Evolutionary conservation across 37 sponge, comb jelly and placozoan species (phyloP).

Genomic region (Ephydatia muelleri): DNA sequence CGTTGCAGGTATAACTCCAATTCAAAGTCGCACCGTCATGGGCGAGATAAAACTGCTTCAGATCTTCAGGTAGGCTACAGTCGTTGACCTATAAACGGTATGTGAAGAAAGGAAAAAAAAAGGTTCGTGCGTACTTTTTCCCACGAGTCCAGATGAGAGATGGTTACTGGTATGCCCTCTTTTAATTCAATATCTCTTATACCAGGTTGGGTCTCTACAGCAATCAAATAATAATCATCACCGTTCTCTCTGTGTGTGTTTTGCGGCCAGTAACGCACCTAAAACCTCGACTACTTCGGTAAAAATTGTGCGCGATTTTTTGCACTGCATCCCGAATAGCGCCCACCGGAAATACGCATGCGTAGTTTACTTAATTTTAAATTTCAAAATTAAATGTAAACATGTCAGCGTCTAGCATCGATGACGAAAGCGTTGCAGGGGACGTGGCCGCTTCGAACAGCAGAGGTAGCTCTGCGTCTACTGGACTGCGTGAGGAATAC

Average conservation of each 20-base stretch:
- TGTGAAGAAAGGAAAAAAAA: not conserved
- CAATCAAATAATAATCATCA: not conserved
- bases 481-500: constrained; percentile 92
- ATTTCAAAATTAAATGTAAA: not conserved
- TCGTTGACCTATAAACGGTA: not conserved
- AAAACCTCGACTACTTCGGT: not conserved
- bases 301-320: not conserved
- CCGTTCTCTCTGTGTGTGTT: not conserved
- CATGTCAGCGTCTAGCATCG: not conserved
- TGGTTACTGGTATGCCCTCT: not conserved
- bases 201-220: constrained; percentile 1
- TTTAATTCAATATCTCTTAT: constrained; percentile 7
- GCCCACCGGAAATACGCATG: not conserved
- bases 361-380: not conserved
- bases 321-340: not conserved
- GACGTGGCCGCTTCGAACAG: constrained; percentile 47
- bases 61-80: constrained; percentile 41
- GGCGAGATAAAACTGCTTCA: constrained; percentile 59
- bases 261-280: not conserved
- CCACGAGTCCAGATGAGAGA: not conserved
- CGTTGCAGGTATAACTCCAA: constrained; percentile 52
- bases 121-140: not conserved
- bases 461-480: constrained; percentile 90
- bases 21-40: constrained; percentile 53
- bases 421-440: not conserved